Evolutionary conservation across 2,888 invertebrate genomes (phyloP).

Genomic region (Amaurobius ferox): DNA sequence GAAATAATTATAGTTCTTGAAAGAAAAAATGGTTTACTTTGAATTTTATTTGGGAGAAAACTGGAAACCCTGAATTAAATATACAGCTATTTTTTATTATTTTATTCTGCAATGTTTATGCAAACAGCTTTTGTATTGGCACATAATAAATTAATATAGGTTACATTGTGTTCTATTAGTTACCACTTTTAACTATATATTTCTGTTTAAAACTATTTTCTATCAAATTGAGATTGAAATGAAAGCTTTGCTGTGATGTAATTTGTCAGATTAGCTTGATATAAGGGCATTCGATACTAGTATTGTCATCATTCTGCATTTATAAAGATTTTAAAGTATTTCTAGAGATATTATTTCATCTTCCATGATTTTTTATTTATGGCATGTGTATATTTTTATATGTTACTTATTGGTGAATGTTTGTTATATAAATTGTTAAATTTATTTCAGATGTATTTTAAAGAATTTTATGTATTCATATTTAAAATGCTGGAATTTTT

Average conservation of each 20-base stretch:
- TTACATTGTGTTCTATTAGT: no score
- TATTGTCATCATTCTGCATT: slow-evolving; percentile 52
- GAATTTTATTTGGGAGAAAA: no score
- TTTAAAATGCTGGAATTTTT: background rate
- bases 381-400: background rate
- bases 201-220: no score
- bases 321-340: slow-evolving; percentile 3
- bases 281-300: slow-evolving; percentile 29
- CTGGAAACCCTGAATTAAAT: no score
- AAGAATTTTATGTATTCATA: background rate
- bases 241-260: background rate
- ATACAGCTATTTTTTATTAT: no score
- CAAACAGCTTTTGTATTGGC: no score
- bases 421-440: background rate
- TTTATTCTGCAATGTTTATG: no score
- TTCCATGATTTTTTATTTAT: background rate
- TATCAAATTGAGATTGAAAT: no score
- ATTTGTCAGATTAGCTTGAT: slow-evolving; percentile 25
- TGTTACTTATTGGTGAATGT: background rate
- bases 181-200: no score
- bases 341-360: background rate
- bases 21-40: no score
- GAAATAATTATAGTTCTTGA: no score
- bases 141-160: no score
- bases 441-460: background rate